These are phyloP conservation scores for Sciaenops ocellatus DNA, from an alignment of 2,797 vertebrate species.

Conservation along the genomic window DNA sequence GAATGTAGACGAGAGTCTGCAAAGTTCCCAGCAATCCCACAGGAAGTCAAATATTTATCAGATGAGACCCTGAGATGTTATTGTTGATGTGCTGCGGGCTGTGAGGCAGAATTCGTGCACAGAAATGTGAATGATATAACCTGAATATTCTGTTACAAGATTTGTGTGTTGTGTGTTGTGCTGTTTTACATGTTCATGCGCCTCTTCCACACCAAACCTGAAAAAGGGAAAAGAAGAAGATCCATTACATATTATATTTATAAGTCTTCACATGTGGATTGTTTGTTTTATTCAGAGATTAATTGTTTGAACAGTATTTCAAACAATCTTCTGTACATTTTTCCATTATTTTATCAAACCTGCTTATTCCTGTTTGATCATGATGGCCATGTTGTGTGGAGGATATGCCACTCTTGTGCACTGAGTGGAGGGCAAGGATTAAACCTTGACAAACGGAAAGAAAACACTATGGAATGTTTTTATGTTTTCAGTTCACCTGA, in stretches of 20 bases:
- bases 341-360: not conserved
- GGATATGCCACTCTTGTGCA: no score
- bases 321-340: no score
- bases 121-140: not conserved
- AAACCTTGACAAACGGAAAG: no score
- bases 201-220: not conserved
- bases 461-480: not conserved
- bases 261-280: not conserved
- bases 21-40: slow-evolving; percentile 29
- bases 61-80: not conserved
- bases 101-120: not conserved
- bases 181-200: no score
- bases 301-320: not conserved
- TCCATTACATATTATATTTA: not conserved
- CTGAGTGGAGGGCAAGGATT: no score
- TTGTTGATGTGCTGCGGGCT: not conserved
- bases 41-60: slow-evolving; percentile 49
- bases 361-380: not conserved
- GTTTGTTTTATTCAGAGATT: not conserved
- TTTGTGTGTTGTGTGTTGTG: not conserved
- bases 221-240: not conserved
- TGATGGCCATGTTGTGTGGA: not conserved
- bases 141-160: no score
- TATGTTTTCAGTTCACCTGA: not conserved
- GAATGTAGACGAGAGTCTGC: not conserved